Evolutionary conservation across 1,140 invertebrate genomes (phyloP), one percentile per base, ranked within the genome.

Genomic region (Capitella teleta): DNA sequence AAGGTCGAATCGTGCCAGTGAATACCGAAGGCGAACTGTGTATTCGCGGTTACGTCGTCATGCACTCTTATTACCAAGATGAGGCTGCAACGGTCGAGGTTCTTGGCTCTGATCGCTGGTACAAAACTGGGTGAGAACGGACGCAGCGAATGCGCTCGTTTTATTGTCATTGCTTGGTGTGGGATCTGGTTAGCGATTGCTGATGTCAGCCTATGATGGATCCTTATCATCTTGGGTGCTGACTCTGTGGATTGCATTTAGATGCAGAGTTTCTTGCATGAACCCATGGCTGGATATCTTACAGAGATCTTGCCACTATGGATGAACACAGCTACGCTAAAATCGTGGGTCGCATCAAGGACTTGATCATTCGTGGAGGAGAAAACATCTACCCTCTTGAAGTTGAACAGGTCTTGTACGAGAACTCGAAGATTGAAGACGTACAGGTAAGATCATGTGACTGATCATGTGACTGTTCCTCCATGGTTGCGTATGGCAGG

Each of bases 291-390:
- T n/a, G n/a, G n/a, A n/a, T n/a, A n/a, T n/a, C n/a, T n/a, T n/a
- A n/a, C n/a, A 86, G 86, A 0, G 90, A 95, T 73, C 77, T 84
- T 55, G 87, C 83, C 32, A 60, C 83, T 0, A 74, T 95, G 49
- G 73, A 80, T 48, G 75, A 79, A 51, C 76, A 87, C 56, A 89
- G 88, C 2, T 88, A 86, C 61, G 82, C 84, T 0, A 65, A 74
- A 49, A 80, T 94, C 47, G 80, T 89, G 32, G 89, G 90, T 2
- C 76, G 91, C 43, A 69, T 84, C 2, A 94, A 93, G 67, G 90
- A 94, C 56, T 79, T 93, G 77, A 82, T 95, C 30, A 93, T 92
- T 28, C 74, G 89, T 50, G 89, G 91, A 40, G 91, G 91, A 25
- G 90, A 94, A 70, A 95, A 94, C 67, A 82, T 95, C 44, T 75